Percentiles rank a stretch among this genome's conserved stretches.
Evolutionary conservation across 2,113 vertebrate species (phyloP).

Genomic region (Glaucidium brasilianum): DNA sequence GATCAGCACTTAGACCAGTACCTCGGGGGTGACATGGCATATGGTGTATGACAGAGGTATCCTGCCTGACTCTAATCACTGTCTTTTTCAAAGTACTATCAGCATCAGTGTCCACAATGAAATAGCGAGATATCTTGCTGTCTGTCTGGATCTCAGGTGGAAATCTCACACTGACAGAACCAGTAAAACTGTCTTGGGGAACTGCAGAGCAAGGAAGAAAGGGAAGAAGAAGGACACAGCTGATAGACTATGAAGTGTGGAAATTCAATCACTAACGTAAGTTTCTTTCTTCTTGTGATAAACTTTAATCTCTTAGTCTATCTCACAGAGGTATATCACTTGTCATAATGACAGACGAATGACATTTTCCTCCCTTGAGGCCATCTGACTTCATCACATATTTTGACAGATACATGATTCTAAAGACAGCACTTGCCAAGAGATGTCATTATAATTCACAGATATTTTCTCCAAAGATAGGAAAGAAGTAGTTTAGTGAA

Average conservation of each 20-base stretch:
- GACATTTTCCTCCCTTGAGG: slow-evolving; percentile 54
- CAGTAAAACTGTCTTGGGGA: background rate
- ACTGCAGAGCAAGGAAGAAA: background rate
- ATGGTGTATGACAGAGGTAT: background rate
- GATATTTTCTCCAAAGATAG: slow-evolving; percentile 20
- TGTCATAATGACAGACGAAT: slow-evolving; percentile 50
- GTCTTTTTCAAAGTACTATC: background rate
- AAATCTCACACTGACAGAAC: background rate
- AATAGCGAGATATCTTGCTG: background rate
- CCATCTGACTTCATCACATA: slow-evolving; percentile 58
- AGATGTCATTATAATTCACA: slow-evolving; percentile 47
- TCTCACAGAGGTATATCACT: slow-evolving; percentile 36
- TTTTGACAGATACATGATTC: slow-evolving; percentile 64
- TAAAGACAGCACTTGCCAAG: slow-evolving; percentile 40
- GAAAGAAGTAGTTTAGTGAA: slow-evolving; percentile 26
- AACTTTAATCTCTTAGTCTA: slow-evolving; percentile 36
- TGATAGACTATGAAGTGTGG: background rate
- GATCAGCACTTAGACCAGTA: background rate
- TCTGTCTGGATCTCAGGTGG: background rate
- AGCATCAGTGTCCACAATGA: background rate
- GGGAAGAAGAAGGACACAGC: background rate
- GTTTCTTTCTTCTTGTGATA: slow-evolving; percentile 27
- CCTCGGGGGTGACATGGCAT: no score
- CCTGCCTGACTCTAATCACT: background rate
- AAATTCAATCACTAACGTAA: background rate